phyloP scores from a whole-genome alignment of 2,797 vertebrate genomes.

The Gastrophryne carolinensis region DNA sequence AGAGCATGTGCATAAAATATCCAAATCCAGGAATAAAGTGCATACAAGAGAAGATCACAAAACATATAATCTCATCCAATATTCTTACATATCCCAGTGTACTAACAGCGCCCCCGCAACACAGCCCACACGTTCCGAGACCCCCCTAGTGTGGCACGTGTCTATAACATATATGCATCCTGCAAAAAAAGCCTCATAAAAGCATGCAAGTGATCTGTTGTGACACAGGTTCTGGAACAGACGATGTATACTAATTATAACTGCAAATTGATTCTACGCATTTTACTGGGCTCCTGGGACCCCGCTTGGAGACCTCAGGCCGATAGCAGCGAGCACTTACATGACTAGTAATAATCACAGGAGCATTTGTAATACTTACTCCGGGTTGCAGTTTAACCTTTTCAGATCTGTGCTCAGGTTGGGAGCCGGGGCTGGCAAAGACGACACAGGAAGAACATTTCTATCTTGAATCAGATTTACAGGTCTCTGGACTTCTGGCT shows the following conservation, averaged over 20 bases:
- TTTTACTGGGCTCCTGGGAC: neutral
- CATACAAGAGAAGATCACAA: too few species aligned
- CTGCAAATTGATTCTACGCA: neutral
- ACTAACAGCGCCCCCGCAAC: too few species aligned
- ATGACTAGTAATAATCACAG: neutral
- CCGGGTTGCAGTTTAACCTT: constrained; percentile 92
- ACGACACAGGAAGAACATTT: constrained; percentile 81
- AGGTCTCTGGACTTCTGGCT: constrained; percentile 84
- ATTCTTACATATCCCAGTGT: too few species aligned
- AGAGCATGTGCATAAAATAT: too few species aligned
- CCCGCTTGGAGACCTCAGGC: neutral
- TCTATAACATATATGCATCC: neutral
- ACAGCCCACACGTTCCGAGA: too few species aligned
- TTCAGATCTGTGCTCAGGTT: constrained; percentile 88
- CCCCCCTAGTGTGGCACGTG: too few species aligned
- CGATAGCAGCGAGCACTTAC: neutral
- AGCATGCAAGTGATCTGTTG: neutral
- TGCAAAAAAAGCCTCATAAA: neutral
- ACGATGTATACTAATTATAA: neutral
- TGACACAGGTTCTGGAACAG: neutral
- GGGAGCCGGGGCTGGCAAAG: constrained; percentile 81
- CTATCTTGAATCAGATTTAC: constrained; percentile 91
- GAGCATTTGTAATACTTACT: constrained; percentile 75
- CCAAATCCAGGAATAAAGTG: too few species aligned
- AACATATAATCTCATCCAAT: too few species aligned